Percentiles rank a stretch among this genome's conserved stretches.
These are phyloP conservation scores for Drosophila pandora DNA, from an alignment of 1,140 invertebrate genomes.

Conservation along the genomic window DNA sequence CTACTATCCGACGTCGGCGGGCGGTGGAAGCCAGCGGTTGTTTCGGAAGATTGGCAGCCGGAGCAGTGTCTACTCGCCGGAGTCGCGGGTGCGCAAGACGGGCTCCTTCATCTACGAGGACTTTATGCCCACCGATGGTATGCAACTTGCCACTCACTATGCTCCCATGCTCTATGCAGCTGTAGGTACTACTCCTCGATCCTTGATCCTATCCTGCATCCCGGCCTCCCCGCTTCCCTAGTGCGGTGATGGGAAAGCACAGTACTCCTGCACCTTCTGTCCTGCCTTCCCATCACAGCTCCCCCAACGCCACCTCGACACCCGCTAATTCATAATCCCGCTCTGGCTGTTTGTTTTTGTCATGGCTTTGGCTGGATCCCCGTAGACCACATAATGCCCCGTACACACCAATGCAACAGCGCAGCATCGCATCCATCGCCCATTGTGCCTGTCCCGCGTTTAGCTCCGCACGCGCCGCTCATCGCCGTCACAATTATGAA, in stretches of 20 bases:
- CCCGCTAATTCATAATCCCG: slow-evolving; percentile 11
- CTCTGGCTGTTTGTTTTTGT: slow-evolving; percentile 40
- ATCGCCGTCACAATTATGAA: slow-evolving; percentile 12
- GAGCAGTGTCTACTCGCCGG: slow-evolving; percentile 98
- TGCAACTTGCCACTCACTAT: slow-evolving; percentile 63
- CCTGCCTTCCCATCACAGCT: neutral
- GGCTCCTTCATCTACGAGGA: slow-evolving; percentile 99
- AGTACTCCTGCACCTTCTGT: neutral
- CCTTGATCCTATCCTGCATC: neutral
- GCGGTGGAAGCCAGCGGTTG: slow-evolving; percentile 97
- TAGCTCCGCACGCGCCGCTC: slow-evolving; percentile 27
- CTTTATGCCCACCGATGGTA: slow-evolving; percentile 99
- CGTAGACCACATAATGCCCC: neutral
- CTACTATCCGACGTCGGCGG: slow-evolving; percentile 99
- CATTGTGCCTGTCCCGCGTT: slow-evolving; percentile 60
- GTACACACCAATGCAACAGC: neutral
- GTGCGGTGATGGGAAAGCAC: neutral
- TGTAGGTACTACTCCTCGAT: slow-evolving; percentile 14
- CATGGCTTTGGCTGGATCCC: slow-evolving; percentile 28
- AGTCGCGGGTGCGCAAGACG: slow-evolving; percentile 97
- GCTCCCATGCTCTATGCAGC: slow-evolving; percentile 24
- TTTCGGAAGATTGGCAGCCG: slow-evolving; percentile 99
- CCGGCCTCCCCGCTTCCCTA: neutral
- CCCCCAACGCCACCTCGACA: neutral
- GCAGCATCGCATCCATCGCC: slow-evolving; percentile 9